phyloP scores from a whole-genome alignment of 2,797 vertebrate species.

The Poecile montanus region DNA sequence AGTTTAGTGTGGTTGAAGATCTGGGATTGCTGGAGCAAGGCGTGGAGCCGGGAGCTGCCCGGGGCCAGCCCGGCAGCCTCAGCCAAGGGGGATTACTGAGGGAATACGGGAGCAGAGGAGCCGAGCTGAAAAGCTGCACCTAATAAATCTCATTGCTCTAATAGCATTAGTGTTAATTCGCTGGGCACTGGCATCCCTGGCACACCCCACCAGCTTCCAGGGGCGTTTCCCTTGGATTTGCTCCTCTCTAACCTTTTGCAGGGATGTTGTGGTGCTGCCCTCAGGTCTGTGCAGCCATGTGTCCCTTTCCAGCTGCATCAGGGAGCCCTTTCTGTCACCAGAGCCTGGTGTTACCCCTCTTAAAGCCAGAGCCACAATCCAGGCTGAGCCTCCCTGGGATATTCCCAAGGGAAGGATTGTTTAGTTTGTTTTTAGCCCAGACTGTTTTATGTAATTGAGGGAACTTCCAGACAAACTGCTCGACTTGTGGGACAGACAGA shows the following conservation, averaged over 20 bases:
- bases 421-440: background rate
- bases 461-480: background rate
- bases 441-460: background rate
- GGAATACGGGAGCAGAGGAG: background rate
- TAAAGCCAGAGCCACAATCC: background rate
- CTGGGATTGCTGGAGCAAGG: background rate
- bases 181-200: background rate
- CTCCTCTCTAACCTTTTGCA: background rate
- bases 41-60: rapidly evolving
- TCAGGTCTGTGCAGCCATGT: background rate
- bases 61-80: background rate
- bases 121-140: background rate
- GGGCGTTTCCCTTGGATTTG: background rate
- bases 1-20: background rate
- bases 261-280: background rate
- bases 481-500: background rate
- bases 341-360: background rate
- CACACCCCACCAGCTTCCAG: background rate
- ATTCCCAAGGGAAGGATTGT: background rate
- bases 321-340: background rate
- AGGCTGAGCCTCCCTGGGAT: background rate
- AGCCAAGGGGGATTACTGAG: background rate
- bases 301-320: background rate
- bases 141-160: conserved; percentile 40
- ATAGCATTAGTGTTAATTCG: conserved; percentile 44